Conservation (phyloP, 2,113 vertebrate species). For the Oncorhynchus clarkii region DNA sequence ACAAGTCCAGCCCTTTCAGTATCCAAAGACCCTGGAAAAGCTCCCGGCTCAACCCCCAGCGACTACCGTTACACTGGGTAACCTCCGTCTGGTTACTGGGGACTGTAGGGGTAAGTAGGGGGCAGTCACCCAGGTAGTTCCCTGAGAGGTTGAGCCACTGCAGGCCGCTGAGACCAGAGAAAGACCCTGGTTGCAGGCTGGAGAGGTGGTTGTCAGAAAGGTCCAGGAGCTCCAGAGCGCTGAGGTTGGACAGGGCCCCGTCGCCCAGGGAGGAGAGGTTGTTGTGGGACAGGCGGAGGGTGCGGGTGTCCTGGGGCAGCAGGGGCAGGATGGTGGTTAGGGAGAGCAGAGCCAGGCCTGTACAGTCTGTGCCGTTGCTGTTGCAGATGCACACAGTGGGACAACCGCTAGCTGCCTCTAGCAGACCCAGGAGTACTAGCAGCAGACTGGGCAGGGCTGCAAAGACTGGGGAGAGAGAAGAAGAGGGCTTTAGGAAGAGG, state of each 20-base stretch:
- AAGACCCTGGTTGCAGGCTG: constrained; percentile 74
- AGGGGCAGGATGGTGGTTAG: constrained; percentile 72
- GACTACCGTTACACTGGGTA: constrained; percentile 77
- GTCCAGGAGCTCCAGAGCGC: constrained; percentile 62
- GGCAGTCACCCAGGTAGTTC: constrained; percentile 84
- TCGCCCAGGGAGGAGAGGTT: constrained; percentile 60
- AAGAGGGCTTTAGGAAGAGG: constrained; percentile 1
- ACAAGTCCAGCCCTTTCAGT: constrained; percentile 85
- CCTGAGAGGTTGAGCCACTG: constrained; percentile 88
- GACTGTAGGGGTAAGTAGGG: constrained; percentile 67
- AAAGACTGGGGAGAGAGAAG: constrained; percentile 20
- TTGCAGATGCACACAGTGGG: constrained; percentile 85
- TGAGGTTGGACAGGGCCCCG: constrained; percentile 49
- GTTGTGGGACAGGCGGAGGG: constrained; percentile 81
- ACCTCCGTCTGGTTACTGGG: constrained; percentile 74
- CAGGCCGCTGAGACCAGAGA: constrained; percentile 78
- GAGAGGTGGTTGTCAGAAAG: constrained; percentile 82
- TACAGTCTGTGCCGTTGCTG: constrained; percentile 85
- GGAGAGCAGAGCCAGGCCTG: constrained; percentile 76
- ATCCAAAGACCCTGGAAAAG: constrained; percentile 76
- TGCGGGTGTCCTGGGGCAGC: constrained; percentile 74
- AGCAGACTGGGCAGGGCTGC: constrained; percentile 70
- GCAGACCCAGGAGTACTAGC: constrained; percentile 65
- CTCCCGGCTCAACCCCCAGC: constrained; percentile 68
- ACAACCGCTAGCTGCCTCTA: constrained; percentile 74